Evolutionary conservation across 1,140 invertebrate species (phyloP).

Genomic region (Zaprionus tsacasi): DNA sequence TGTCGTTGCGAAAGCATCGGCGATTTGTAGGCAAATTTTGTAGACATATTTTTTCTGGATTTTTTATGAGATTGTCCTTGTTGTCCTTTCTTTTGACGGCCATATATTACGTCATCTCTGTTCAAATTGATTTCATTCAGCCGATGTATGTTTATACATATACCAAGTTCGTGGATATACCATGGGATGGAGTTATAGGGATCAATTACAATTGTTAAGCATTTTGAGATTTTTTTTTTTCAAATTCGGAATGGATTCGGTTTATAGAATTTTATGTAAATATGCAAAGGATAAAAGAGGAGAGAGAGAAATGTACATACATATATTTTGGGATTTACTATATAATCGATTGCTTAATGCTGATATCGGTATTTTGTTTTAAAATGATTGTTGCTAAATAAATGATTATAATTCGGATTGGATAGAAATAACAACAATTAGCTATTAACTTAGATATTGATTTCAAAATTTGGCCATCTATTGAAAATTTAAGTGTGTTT

Average conservation of each 20-base stretch:
- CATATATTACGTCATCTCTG: not conserved
- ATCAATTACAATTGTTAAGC: slow-evolving; percentile 25
- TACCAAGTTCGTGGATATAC: slow-evolving; percentile 1
- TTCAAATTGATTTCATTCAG: not conserved
- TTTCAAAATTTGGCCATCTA: slow-evolving; percentile 22
- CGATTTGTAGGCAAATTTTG: no score
- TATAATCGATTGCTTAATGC: slow-evolving; percentile 3
- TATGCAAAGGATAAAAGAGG: slow-evolving; percentile 44
- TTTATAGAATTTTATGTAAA: not conserved
- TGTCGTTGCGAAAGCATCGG: not conserved
- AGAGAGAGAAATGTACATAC: slow-evolving; percentile 40
- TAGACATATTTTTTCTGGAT: not conserved
- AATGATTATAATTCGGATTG: slow-evolving; percentile 16
- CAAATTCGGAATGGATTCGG: slow-evolving; percentile 1
- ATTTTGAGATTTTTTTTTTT: slow-evolving; percentile 4
- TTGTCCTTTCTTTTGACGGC: not conserved
- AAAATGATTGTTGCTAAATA: slow-evolving; percentile 41
- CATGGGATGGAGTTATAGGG: slow-evolving; percentile 19
- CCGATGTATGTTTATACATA: not conserved
- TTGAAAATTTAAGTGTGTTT: slow-evolving; percentile 63
- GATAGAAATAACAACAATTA: slow-evolving; percentile 10
- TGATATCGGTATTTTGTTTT: not conserved
- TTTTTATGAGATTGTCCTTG: no score
- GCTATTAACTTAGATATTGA: not conserved
- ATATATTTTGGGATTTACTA: slow-evolving; percentile 22